Evolutionary conservation across 2,797 vertebrate genomes (phyloP), one percentile per base, ranked within the genome.

Genomic region (Chloroceryle inda): DNA sequence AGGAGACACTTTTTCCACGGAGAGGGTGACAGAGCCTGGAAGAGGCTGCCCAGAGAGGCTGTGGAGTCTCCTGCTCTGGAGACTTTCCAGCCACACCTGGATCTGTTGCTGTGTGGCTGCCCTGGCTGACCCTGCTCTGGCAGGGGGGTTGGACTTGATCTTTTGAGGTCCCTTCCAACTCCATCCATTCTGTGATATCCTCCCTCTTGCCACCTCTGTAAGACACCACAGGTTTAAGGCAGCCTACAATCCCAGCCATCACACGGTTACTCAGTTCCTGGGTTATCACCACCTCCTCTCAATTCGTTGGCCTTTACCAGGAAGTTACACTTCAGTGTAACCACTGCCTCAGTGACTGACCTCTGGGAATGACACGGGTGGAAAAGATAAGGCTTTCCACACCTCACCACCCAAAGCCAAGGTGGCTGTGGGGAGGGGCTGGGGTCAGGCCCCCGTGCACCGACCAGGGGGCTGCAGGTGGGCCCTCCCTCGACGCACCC

Each of bases 391-490:
- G 29, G 15, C 4, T 27, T 22, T 13, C 22, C 42, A 37, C 10
- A 15, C 35, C 59, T 2, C 12, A 1, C 2, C 0, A 0, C 4
- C 29, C 67, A 6, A 22, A 59, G 37, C 3, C 45, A 23, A 38
- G 19, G 58, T 2, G 1, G 1, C 16, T 4, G 2, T 4, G 11
- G 2, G 24, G 33, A 68, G 80, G 44, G 35, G 50, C 31, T 26
- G 2, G 27, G 69, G 49, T 9, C 31, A 0, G 33, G 29, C 6
- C 17, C 26, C 6, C 8, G 24, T 83, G 89, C 61, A 88, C 94
- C 92, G 85, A 6, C 82, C 92, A 90, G 40, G 91, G 88, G 94
- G 83, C 95, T 96, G 85, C 88, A 89, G 52, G 9, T 26, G 2
- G 35, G 9, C 35, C 26, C 26, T 50, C 15, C 49, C 26, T 27